These are phyloP conservation scores for Corvus hawaiiensis DNA, from an alignment of 2,113 vertebrate genomes.

Conservation along the genomic window DNA sequence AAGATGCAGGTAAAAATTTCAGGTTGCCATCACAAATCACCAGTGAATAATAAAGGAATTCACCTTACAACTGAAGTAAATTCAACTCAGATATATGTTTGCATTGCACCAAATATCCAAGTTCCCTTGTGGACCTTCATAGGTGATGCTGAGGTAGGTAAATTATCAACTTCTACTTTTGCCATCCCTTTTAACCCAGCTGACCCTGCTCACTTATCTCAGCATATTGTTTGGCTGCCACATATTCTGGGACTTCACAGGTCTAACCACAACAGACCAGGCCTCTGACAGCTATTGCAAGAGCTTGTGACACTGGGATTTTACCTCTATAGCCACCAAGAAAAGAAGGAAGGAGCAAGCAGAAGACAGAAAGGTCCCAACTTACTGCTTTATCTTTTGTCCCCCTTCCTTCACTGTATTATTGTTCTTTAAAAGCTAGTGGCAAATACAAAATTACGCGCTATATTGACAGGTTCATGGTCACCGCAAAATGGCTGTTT, in stretches of 20 bases:
- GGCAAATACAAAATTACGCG: neutral
- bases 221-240: neutral
- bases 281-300: neutral
- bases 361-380: neutral
- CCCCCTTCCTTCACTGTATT: neutral
- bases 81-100: neutral
- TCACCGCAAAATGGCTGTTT: neutral
- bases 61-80: neutral
- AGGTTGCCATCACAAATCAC: neutral
- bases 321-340: neutral
- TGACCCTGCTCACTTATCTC: neutral
- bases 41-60: neutral
- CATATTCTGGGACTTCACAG: neutral
- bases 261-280: neutral
- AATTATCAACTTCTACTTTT: neutral
- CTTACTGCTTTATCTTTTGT: neutral
- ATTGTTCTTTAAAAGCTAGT: neutral
- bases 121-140: neutral
- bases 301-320: neutral
- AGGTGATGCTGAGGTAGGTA: neutral
- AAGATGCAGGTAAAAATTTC: neutral
- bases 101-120: neutral
- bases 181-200: neutral
- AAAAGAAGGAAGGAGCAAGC: neutral
- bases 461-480: neutral